Evolutionary conservation across 2,888 invertebrate genomes (phyloP).

Genomic region (Kuschelorhynchus macadamiae): DNA sequence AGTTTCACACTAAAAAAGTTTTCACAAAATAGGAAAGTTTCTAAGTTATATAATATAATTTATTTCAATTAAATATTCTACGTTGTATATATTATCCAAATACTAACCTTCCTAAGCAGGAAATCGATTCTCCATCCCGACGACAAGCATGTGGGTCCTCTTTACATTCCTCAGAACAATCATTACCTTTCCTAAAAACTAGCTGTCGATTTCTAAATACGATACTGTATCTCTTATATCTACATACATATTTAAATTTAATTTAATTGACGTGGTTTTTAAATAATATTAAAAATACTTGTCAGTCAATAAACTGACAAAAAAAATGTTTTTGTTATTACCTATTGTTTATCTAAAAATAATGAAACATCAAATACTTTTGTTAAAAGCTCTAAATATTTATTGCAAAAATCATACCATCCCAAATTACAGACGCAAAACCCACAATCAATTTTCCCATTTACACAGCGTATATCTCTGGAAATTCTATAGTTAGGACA

Average conservation of each 20-base stretch:
- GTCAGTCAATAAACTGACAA: too few relatives aligned
- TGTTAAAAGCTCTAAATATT: conserved; percentile 2
- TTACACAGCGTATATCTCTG: conserved; percentile 36
- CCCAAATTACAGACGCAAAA: conserved; percentile 50
- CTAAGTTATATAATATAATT: too few relatives aligned
- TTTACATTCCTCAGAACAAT: conserved; percentile 51
- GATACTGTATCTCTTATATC: neutral
- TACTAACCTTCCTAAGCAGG: conserved; percentile 52
- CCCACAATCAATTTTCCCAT: conserved; percentile 52
- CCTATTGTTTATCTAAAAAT: too few relatives aligned
- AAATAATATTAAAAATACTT: too few relatives aligned
- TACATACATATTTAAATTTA: too few relatives aligned
- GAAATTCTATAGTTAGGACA: conserved; percentile 46
- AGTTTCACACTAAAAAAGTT: too few relatives aligned
- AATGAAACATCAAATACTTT: neutral
- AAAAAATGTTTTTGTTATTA: too few relatives aligned
- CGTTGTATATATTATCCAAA: too few relatives aligned
- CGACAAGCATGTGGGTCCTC: conserved; percentile 36
- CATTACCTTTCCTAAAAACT: conserved; percentile 49
- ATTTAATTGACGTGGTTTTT: too few relatives aligned
- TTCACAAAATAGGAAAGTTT: too few relatives aligned
- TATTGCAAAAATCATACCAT: conserved; percentile 48
- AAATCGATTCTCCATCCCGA: conserved; percentile 61
- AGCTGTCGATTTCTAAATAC: neutral
- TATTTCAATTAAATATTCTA: too few relatives aligned